Conservation (phyloP, 2,888 invertebrate species). For the Erebia palarica region DNA sequence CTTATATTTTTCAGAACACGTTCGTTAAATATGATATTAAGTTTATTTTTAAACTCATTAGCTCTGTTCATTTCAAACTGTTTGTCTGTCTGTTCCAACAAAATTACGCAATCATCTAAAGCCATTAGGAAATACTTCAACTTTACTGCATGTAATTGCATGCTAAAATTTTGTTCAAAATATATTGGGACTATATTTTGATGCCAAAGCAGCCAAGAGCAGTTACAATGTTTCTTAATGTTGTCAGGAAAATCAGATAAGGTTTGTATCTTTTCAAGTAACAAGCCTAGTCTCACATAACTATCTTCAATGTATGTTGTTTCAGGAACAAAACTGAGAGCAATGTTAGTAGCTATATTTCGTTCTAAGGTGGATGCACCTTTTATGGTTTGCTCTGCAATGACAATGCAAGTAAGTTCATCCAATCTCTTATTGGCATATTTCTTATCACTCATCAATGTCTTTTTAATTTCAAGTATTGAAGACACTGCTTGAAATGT, state of each 20-base stretch:
- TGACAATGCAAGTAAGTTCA: conserved; percentile 88
- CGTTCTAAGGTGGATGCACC: conserved; percentile 85
- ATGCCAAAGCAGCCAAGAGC: conserved; percentile 92
- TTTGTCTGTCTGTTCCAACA: conserved; percentile 65
- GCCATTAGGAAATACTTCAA: conserved; percentile 77
- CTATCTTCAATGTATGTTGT: conserved; percentile 84
- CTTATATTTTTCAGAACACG: conserved; percentile 88
- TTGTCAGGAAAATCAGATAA: conserved; percentile 83
- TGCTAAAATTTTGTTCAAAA: conserved; percentile 87
- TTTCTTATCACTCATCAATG: conserved; percentile 83
- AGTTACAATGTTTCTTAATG: conserved; percentile 85
- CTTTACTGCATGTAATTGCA: conserved; percentile 85
- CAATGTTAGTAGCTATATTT: conserved; percentile 85
- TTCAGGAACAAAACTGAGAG: conserved; percentile 86
- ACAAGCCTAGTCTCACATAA: conserved; percentile 81
- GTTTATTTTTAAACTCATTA: conserved; percentile 61
- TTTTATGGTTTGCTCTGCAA: conserved; percentile 86
- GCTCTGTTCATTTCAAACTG: conserved; percentile 55
- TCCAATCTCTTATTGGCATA: conserved; percentile 86
- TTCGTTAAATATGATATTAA: conserved; percentile 75
- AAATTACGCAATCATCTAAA: conserved; percentile 68
- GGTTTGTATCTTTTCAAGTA: conserved; percentile 85
- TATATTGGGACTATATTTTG: conserved; percentile 89
- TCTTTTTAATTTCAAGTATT: conserved; percentile 86
- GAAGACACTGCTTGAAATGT: conserved; percentile 87